Evolutionary conservation across 92 coral and sea anemone species (phyloP).

Genomic region (Siderastrea radians): DNA sequence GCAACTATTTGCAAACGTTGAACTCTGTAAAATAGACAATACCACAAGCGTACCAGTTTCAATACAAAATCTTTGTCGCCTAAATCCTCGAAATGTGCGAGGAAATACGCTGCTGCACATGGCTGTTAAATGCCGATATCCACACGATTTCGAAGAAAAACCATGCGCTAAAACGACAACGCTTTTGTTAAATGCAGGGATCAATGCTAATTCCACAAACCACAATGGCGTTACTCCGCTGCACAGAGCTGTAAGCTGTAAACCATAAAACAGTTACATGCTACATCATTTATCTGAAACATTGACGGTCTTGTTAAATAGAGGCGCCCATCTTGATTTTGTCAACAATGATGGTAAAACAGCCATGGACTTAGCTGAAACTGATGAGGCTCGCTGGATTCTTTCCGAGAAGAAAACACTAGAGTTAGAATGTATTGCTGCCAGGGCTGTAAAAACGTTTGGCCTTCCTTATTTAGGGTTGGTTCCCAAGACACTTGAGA

Average conservation of each 20-base stretch:
- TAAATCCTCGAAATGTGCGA: too few relatives aligned
- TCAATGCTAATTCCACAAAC: slow-evolving; percentile 75
- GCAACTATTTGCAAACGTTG: too few relatives aligned
- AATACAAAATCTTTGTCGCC: too few relatives aligned
- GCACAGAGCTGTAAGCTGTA: slow-evolving; percentile 70
- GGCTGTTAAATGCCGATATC: slow-evolving; percentile 82
- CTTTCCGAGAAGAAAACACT: slow-evolving; percentile 62
- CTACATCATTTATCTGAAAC: slow-evolving; percentile 49
- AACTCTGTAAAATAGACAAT: too few relatives aligned
- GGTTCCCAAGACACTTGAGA: slow-evolving; percentile 86
- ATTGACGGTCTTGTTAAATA: slow-evolving; percentile 60
- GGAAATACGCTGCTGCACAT: slow-evolving; percentile 45
- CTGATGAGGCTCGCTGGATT: slow-evolving; percentile 69
- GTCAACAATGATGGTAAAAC: slow-evolving; percentile 74
- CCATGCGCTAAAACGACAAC: slow-evolving; percentile 60
- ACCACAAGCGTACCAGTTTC: too few relatives aligned
- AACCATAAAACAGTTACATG: slow-evolving; percentile 49
- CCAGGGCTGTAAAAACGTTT: slow-evolving; percentile 73
- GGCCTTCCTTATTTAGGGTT: slow-evolving; percentile 73
- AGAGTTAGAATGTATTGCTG: slow-evolving; percentile 84
- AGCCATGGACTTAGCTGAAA: slow-evolving; percentile 70
- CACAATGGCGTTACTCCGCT: slow-evolving; percentile 79
- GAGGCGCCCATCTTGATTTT: slow-evolving; percentile 77
- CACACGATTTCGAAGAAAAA: neutral
- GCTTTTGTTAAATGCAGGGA: slow-evolving; percentile 76